Conservation (phyloP, 2,797 vertebrate genomes). For the Pelochelys cantorii region DNA sequence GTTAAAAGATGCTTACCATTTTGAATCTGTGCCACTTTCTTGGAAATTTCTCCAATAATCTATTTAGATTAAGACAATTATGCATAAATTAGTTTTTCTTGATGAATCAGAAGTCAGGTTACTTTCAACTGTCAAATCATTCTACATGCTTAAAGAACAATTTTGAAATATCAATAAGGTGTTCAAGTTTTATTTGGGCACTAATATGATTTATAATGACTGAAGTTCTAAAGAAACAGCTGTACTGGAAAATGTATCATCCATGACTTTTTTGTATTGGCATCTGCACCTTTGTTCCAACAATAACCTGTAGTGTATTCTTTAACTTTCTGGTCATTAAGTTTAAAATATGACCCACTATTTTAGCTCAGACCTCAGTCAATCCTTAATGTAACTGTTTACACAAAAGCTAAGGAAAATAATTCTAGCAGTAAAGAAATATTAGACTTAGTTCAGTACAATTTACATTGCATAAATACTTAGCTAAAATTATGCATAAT, state of each 20-base stretch:
- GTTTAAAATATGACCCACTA: background rate
- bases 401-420: background rate
- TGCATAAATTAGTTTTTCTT: background rate
- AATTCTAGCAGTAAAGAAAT: background rate
- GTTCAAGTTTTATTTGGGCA: background rate
- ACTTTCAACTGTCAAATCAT: background rate
- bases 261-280: background rate
- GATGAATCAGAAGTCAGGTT: background rate
- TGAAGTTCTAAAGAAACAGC: background rate
- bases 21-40: conserved; percentile 98
- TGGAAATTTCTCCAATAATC: conserved; percentile 99
- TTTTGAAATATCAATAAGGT: background rate
- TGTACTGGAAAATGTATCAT: background rate
- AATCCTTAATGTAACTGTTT: background rate
- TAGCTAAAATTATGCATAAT: background rate
- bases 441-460: background rate
- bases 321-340: background rate
- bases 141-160: background rate
- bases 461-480: background rate
- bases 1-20: conserved; percentile 87
- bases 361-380: background rate
- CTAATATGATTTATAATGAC: background rate
- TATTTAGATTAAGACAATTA: conserved; percentile 66
- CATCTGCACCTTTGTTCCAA: background rate
- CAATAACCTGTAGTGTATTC: background rate